phyloP scores from a whole-genome alignment of 2,113 vertebrate species.

The Gavialis gangeticus region DNA sequence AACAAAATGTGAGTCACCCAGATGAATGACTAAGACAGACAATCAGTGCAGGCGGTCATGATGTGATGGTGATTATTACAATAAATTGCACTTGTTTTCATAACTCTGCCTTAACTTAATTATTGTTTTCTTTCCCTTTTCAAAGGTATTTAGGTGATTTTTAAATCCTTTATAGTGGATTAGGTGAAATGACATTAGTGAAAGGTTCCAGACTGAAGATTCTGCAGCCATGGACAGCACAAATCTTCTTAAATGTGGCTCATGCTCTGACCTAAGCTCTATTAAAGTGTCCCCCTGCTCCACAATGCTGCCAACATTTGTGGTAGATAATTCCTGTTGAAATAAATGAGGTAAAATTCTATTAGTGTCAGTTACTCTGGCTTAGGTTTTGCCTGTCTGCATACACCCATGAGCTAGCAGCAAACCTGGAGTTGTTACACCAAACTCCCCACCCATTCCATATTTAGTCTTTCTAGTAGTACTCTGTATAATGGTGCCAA shows the following conservation, averaged over 20 bases:
- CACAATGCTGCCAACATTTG: too few species aligned
- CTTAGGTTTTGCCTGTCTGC: too few species aligned
- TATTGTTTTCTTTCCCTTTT: not conserved
- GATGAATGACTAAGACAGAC: slow-evolving; percentile 50
- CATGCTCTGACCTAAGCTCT: not conserved
- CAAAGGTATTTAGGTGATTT: not conserved
- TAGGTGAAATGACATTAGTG: not conserved
- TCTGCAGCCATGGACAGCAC: not conserved
- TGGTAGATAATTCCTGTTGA: too few species aligned
- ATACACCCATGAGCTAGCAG: not conserved
- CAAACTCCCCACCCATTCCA: not conserved
- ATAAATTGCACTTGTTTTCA: not conserved
- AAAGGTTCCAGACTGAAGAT: not conserved
- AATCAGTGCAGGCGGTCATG: not conserved
- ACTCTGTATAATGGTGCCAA: rapidly evolving
- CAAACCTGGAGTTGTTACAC: rapidly evolving
- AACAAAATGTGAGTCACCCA: slow-evolving; percentile 64
- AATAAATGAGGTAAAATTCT: too few species aligned
- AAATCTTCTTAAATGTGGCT: not conserved
- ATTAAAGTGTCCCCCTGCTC: too few species aligned
- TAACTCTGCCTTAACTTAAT: not conserved
- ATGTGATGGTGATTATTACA: slow-evolving; percentile 4
- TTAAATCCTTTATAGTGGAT: not conserved
- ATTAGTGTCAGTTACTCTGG: too few species aligned
- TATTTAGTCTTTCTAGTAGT: not conserved